Base-by-base conservation (phyloP, 2,797 vertebrate species). In the Apogon hyalosoma region DNA sequence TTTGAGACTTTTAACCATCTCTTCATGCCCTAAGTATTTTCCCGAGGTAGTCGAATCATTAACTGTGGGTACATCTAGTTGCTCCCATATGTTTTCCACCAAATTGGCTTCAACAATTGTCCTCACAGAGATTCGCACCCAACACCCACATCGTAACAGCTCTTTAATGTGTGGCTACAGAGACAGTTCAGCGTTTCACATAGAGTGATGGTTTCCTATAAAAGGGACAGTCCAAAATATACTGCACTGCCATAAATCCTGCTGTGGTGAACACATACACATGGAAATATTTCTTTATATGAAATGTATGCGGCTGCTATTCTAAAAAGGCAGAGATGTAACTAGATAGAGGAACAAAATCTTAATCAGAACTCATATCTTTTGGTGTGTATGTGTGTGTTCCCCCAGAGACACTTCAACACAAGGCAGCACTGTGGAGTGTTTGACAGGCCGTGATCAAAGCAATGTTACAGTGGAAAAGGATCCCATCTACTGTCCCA, bases 371-470 rank as follows among this genome's bases (percentile, higher is more conserved):
- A 24, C 21, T 2, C 21, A 46, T 21, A 57, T 41, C 15, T 53
- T 16, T 53, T 24, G 21, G 21, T 24, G 1, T 21, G 15, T 43
- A 46, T 53, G 15, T 9, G 61, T 16, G 38, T 50, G 53, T 51
- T 73, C 61, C 58, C 67, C 77, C 19, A 13, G 43, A 64, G 65
- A 16, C 21, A 51, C 16, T 42, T 52, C 39, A n/a, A 54, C 53
- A 63, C 16, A 19, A 59, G 18, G 13, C 36, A 58, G 47, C 10
- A 15, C 46, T 65, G 74, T 46, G 21, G 41, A 75, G 69, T 70
- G 75, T 79, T 73, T 80, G 86, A 82, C 73, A 77, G 79, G 45
- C 58, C 12, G 19, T 82, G 80, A 89, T 90, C 82, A 90, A 86
- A 88, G 77, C 36, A 66, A 59, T 21, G 18, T 62, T 50, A 62